Base-by-base conservation (phyloP, 1,140 invertebrate species). In the Arion vulgaris region DNA sequence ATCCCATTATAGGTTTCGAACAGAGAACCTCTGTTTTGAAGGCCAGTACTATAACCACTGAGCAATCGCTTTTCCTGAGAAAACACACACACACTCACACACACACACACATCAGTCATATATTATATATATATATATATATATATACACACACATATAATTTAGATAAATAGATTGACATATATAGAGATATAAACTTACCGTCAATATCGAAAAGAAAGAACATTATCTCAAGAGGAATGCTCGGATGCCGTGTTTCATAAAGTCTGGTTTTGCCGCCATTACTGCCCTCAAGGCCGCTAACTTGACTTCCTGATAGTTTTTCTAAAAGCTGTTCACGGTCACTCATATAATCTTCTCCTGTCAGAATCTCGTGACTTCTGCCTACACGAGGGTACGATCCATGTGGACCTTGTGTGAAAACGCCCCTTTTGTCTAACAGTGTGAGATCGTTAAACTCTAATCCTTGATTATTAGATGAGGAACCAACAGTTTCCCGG, bases 321-420 rank as follows among this genome's bases (percentile, higher is more conserved):
- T 73, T 73, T n/a, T 39, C 38, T 13, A 73, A 23, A 5, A 39
- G 17, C 71, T 73, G 39, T 41, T 13, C n/a, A 13, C 71, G 39
- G 11, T 39, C 71, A 41, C 26, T 73, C 71, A 41, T 1, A 73
- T 41, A 49, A 26, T 49, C 71, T 39, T 39, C 71, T 28, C 41
- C 38, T 4, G 36, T 38, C 4, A n/a, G 7, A n/a, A n/a, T 13
- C 71, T 41, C 71, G 1, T 39, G 9, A 41, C 71, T 39, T 73
- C 71, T 39, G 2, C 71, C 71, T 41, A 73, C 71, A 28, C 71
- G 23, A 4, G 71, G 71, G 28, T 73, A 73, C 38, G 71, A 73
- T 4, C 71, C 71, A 32, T 73, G 41, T 13, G 71, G 7, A 2
- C 38, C 38, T 32, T 73, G 71, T 32, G 71, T 73, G 71, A 73